phyloP scores from a whole-genome alignment of 2,113 vertebrate genomes.

The Eurystomus gularis region DNA sequence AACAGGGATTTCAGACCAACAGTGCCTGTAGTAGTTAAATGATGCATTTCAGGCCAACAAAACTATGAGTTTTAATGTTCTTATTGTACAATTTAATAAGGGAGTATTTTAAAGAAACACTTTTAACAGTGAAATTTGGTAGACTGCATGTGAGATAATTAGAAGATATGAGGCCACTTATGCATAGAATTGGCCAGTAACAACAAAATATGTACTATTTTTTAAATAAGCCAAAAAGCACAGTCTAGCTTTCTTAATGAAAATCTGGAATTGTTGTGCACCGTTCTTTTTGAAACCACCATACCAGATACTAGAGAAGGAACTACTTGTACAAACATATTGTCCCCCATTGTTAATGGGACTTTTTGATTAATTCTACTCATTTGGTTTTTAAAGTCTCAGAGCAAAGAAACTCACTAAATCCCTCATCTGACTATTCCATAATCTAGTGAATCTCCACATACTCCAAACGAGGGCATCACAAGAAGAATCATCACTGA shows the following conservation, averaged over 20 bases:
- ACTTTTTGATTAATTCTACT: neutral
- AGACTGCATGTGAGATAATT: neutral
- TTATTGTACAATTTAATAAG: neutral
- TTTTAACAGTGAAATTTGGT: neutral
- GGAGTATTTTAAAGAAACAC: neutral
- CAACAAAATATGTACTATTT: neutral
- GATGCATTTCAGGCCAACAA: neutral
- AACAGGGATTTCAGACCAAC: neutral
- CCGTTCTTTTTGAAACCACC: neutral
- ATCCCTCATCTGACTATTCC: neutral
- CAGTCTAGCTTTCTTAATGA: neutral
- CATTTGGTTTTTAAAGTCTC: neutral
- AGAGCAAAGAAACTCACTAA: neutral
- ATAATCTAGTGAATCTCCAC: neutral
- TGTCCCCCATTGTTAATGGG: neutral
- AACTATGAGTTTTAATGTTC: neutral
- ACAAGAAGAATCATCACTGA: neutral
- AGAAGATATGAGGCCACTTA: neutral
- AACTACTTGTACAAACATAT: neutral
- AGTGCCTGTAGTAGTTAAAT: neutral
- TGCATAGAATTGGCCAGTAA: neutral
- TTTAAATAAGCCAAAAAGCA: neutral
- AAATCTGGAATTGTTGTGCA: neutral
- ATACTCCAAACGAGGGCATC: neutral
- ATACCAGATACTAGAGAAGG: neutral